phyloP scores from a whole-genome alignment of 2,888 invertebrate species.

The Ormyrus pomaceus region DNA sequence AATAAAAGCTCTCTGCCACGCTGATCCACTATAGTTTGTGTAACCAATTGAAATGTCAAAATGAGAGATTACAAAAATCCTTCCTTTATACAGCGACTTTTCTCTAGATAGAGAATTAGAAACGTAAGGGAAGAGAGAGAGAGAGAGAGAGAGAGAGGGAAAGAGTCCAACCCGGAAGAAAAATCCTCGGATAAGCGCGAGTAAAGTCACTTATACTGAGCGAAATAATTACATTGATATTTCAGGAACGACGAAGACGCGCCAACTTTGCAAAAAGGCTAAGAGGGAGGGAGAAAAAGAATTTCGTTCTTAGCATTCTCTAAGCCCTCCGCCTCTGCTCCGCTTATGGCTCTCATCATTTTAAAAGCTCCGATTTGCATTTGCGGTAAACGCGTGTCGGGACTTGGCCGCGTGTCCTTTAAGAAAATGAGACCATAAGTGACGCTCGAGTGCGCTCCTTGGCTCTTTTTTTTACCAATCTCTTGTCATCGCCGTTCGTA shows the following conservation, averaged over 20 bases:
- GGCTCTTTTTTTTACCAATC: not conserved
- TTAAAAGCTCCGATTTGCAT: conserved; percentile 61
- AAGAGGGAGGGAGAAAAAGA: not conserved
- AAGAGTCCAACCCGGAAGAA: not conserved
- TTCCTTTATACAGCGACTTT: not conserved
- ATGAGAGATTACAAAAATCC: conserved; percentile 38
- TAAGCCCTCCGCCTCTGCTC: not conserved
- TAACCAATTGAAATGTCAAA: conserved; percentile 1
- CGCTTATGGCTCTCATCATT: conserved; percentile 55
- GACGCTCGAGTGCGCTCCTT: not conserved
- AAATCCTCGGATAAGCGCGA: conserved; percentile 26
- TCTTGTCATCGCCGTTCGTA: not conserved
- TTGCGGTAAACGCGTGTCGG: not conserved
- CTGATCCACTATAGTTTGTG: no score
- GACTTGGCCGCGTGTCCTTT: conserved; percentile 26
- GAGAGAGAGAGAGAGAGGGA: no score
- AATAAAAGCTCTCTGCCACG: no score
- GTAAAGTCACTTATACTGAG: conserved; percentile 23
- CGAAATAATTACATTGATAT: conserved; percentile 44
- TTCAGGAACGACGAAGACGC: conserved; percentile 5
- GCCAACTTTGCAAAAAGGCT: not conserved
- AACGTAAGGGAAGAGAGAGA: no score
- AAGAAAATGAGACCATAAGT: conserved; percentile 49
- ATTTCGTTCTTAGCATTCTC: conserved; percentile 9
- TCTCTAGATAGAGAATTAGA: not conserved